phyloP scores from a whole-genome alignment of 2,797 vertebrate genomes.

The Steatocranus sp. region DNA sequence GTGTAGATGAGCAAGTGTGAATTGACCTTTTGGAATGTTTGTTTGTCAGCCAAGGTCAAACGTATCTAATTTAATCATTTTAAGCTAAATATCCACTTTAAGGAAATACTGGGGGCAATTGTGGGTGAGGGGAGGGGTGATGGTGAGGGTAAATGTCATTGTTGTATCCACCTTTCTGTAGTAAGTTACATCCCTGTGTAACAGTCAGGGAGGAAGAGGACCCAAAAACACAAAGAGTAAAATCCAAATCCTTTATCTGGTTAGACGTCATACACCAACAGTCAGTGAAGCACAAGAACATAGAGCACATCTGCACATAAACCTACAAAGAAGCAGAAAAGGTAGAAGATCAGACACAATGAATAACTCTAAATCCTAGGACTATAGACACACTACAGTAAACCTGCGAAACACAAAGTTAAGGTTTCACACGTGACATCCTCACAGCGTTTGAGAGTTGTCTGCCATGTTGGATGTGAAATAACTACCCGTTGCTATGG shows the following conservation, averaged over 20 bases:
- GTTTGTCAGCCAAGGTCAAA: background rate
- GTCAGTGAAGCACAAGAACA: background rate
- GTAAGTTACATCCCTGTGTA: background rate
- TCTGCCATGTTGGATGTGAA: background rate
- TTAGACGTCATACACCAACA: background rate
- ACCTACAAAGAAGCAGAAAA: background rate
- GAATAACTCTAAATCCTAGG: background rate
- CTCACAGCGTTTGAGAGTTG: background rate
- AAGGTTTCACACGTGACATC: background rate
- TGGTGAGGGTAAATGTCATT: rapidly evolving
- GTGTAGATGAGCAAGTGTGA: background rate
- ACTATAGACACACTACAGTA: background rate
- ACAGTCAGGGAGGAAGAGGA: background rate
- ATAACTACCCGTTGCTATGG: rapidly evolving
- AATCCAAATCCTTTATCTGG: background rate
- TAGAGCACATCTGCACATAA: background rate
- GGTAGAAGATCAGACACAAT: no score
- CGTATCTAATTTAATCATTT: background rate
- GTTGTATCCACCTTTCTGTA: rapidly evolving
- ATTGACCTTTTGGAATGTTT: background rate
- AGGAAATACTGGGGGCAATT: background rate
- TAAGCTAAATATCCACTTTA: background rate
- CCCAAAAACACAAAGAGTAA: background rate
- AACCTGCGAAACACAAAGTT: rapidly evolving
- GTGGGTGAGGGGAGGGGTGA: background rate